A percentile compares a stretch with the other conserved stretches of the same genome.
Evolutionary conservation across 2,888 invertebrate species (phyloP).

Genomic region (Macrosoma leucophasiata): DNA sequence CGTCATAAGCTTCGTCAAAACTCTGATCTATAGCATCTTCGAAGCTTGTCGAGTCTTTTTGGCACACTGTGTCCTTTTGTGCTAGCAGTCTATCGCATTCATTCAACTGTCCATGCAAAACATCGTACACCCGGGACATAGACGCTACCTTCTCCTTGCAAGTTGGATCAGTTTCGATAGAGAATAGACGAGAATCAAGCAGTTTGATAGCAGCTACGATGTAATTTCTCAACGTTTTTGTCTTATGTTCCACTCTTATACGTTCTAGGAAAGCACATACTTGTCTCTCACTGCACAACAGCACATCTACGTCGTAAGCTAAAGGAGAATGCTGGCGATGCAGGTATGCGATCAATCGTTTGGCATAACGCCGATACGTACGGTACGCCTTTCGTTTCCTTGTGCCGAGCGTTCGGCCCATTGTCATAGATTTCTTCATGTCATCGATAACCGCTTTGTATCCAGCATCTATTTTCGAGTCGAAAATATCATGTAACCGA

Average conservation of each 20-base stretch:
- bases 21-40: conserved; percentile 55
- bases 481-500: conserved; percentile 63
- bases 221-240: conserved; percentile 67
- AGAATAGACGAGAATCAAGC: conserved; percentile 65
- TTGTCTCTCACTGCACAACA: conserved; percentile 65
- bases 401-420: conserved; percentile 63
- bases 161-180: conserved; percentile 66
- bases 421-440: conserved; percentile 73
- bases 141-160: conserved; percentile 70
- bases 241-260: conserved; percentile 64
- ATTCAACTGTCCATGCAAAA: conserved; percentile 59
- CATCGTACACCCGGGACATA: conserved; percentile 67
- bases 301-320: conserved; percentile 68
- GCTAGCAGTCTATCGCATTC: conserved; percentile 62
- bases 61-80: conserved; percentile 44
- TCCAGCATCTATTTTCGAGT: conserved; percentile 71
- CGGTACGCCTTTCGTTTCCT: conserved; percentile 67
- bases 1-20: conserved; percentile 58
- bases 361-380: conserved; percentile 68
- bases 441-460: conserved; percentile 73
- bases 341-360: conserved; percentile 62
- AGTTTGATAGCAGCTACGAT: conserved; percentile 69
- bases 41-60: conserved; percentile 39
- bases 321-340: conserved; percentile 69
- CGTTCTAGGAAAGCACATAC: conserved; percentile 66